Evolutionary conservation across 2,797 vertebrate genomes (phyloP).

Genomic region (Selene dorsalis): DNA sequence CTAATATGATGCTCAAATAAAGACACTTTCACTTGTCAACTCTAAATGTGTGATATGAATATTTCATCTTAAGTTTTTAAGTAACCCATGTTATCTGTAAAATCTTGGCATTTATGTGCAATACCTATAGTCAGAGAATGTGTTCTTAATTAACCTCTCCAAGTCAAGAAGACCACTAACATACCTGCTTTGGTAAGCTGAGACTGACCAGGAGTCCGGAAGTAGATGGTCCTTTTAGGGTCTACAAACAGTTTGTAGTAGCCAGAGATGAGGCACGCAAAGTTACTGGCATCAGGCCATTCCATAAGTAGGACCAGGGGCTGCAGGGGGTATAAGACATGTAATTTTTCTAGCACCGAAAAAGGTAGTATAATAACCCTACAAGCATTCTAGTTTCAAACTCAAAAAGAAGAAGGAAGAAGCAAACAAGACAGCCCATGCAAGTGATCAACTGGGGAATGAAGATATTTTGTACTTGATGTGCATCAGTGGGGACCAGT

Average conservation of each 20-base stretch:
- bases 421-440: too few species aligned
- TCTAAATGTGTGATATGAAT: conserved; percentile 21
- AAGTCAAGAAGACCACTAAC: conserved; percentile 76
- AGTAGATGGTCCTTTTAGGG: conserved; percentile 94
- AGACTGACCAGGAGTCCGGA: conserved; percentile 90
- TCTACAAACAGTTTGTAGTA: conserved; percentile 98
- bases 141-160: conserved; percentile 23
- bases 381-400: too few species aligned
- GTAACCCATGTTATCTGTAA: conserved; percentile 18
- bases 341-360: too few species aligned
- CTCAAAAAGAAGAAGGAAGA: too few species aligned
- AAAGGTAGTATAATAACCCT: too few species aligned
- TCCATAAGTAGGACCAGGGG: conserved; percentile 98
- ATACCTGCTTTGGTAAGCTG: conserved; percentile 99
- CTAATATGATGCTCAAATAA: conserved; percentile 37
- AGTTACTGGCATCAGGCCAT: conserved; percentile 99
- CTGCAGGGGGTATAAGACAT: conserved; percentile 74
- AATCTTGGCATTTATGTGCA: conserved; percentile 5
- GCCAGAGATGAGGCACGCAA: conserved; percentile 95
- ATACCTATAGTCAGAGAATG: neutral
- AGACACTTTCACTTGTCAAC: conserved; percentile 2
- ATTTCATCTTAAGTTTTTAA: conserved; percentile 14
- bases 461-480: too few species aligned
- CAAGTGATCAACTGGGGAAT: too few species aligned
- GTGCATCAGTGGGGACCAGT: too few species aligned